Percentiles rank a stretch among this genome's conserved stretches.
Conservation (phyloP, 1,140 invertebrate species). For the Nasonia longicornis region DNA sequence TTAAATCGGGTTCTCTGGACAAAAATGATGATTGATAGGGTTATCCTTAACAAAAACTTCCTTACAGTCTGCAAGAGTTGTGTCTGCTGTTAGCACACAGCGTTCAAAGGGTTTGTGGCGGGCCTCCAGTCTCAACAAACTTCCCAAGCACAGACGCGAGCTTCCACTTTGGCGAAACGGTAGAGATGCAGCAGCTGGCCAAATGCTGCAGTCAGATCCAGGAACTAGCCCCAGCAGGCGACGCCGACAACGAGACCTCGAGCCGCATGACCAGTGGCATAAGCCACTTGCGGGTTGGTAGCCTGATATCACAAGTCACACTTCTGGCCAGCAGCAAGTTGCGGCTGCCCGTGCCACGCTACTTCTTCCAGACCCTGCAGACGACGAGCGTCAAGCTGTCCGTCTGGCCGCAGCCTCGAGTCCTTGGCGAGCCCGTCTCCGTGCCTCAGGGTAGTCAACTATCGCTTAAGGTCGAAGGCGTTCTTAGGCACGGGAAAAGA, state of each 20-base stretch:
- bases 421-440: slow-evolving; percentile 80
- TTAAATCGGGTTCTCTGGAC: background rate
- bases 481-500: slow-evolving; percentile 79
- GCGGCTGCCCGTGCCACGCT: slow-evolving; percentile 80
- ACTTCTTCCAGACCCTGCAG: slow-evolving; percentile 90
- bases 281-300: slow-evolving; percentile 66
- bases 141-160: slow-evolving; percentile 65
- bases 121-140: slow-evolving; percentile 58
- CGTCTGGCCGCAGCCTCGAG: slow-evolving; percentile 85
- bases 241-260: slow-evolving; percentile 57
- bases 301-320: slow-evolving; percentile 66
- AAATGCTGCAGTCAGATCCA: slow-evolving; percentile 69
- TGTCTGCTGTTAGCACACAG: slow-evolving; percentile 81
- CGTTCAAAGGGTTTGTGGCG: slow-evolving; percentile 77
- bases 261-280: slow-evolving; percentile 61
- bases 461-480: slow-evolving; percentile 88
- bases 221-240: slow-evolving; percentile 65
- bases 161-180: slow-evolving; percentile 67
- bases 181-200: slow-evolving; percentile 70
- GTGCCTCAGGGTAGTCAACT: slow-evolving; percentile 83
- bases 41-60: slow-evolving; percentile 35
- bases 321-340: slow-evolving; percentile 75
- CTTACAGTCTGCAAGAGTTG: slow-evolving; percentile 79
- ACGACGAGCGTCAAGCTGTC: slow-evolving; percentile 85
- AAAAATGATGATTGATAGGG: background rate